Percentiles rank a stretch among this genome's conserved stretches.
phyloP scores from a whole-genome alignment of 2,888 invertebrate species.

The Tanytarsus gracilentus region DNA sequence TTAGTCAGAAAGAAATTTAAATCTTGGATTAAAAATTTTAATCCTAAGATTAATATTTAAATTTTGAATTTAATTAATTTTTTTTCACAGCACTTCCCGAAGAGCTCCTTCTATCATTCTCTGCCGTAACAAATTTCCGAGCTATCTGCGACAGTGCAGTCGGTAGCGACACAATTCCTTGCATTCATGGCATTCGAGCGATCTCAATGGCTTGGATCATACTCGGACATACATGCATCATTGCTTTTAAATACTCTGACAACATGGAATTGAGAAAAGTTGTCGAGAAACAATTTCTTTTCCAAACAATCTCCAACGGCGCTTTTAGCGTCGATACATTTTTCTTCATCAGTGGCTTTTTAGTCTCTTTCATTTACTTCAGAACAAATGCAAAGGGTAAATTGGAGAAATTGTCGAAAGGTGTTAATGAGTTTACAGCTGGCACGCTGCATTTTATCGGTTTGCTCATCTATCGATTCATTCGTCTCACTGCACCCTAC shows the following conservation, averaged over 20 bases:
- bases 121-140: slow-evolving; percentile 65
- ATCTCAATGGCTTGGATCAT: slow-evolving; percentile 64
- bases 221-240: slow-evolving; percentile 65
- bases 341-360: slow-evolving; percentile 73
- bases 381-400: slow-evolving; percentile 66
- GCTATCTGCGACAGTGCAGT: slow-evolving; percentile 72
- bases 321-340: slow-evolving; percentile 76
- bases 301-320: slow-evolving; percentile 70
- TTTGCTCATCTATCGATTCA: slow-evolving; percentile 65
- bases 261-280: slow-evolving; percentile 65
- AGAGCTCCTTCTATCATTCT: slow-evolving; percentile 67
- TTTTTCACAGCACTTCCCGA: slow-evolving; percentile 49
- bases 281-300: slow-evolving; percentile 67
- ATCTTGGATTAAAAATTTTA: neutral
- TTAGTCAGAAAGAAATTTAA: neutral
- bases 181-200: slow-evolving; percentile 59
- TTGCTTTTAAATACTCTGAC: slow-evolving; percentile 75
- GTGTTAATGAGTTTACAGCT: slow-evolving; percentile 52
- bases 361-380: slow-evolving; percentile 71
- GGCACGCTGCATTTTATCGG: slow-evolving; percentile 65
- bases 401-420: slow-evolving; percentile 56
- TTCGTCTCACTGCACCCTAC: slow-evolving; percentile 72
- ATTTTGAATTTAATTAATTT: slow-evolving; percentile 25
- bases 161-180: slow-evolving; percentile 69
- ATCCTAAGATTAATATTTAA: neutral